A percentile compares a stretch with the other conserved stretches of the same genome.
These are phyloP conservation scores for Myotis planiceps DNA, from an alignment of 2,797 vertebrate species.

Conservation along the genomic window DNA sequence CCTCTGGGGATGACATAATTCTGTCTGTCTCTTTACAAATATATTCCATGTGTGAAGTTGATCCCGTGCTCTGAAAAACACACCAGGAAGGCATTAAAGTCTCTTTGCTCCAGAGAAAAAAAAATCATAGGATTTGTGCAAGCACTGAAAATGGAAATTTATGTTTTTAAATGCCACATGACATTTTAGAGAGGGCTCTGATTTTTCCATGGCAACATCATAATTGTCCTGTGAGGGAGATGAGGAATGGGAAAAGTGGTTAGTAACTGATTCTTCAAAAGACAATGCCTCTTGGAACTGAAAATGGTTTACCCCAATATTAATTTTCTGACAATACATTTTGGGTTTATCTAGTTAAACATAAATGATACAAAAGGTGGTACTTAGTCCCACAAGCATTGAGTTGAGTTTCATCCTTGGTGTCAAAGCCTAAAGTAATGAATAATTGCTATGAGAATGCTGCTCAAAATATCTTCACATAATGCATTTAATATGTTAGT, in stretches of 20 bases:
- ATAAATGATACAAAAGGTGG: not conserved
- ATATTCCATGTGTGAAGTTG: slow-evolving; percentile 78
- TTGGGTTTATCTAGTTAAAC: slow-evolving; percentile 27
- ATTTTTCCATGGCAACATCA: not conserved
- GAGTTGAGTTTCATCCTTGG: not conserved
- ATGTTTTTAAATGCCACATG: slow-evolving; percentile 51
- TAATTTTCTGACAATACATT: not conserved
- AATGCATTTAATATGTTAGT: not conserved
- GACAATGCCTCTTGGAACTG: not conserved
- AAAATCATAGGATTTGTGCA: slow-evolving; percentile 56
- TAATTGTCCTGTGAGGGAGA: not conserved
- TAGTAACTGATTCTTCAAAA: not conserved
- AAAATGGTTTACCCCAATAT: slow-evolving; percentile 13
- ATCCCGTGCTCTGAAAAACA: slow-evolving; percentile 52
- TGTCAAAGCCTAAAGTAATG: not conserved
- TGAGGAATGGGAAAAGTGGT: not conserved
- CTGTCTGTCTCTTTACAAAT: slow-evolving; percentile 78
- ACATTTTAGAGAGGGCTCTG: slow-evolving; percentile 42
- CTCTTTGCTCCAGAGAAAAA: slow-evolving; percentile 42
- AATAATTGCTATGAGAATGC: not conserved
- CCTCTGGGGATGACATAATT: slow-evolving; percentile 76
- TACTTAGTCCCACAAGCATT: not conserved
- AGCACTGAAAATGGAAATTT: slow-evolving; percentile 54
- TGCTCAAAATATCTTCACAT: not conserved
- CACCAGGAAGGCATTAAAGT: slow-evolving; percentile 74